Evolutionary conservation across 23 tunicate genomes (phyloP), one percentile per base, ranked within the genome.

Genomic region (Trididemnum clinides): DNA sequence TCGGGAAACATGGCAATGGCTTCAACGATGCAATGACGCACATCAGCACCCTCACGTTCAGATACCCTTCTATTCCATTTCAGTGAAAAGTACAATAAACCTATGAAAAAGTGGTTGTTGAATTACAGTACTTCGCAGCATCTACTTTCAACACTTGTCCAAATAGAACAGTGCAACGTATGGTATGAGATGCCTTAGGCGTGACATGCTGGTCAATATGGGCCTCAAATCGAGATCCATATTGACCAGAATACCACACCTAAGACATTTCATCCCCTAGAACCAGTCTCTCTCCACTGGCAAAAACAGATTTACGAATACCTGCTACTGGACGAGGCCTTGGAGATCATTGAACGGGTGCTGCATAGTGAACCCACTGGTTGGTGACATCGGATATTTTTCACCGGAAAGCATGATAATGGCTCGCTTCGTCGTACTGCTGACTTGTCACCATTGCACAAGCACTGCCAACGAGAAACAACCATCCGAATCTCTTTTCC

Each of bases 211-310:
- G 20, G 2, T 23, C 50, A 84, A 72, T 82, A 26, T 1, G 33
- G 82, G 72, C 83, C 88, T 12, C 88, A 71, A 25, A 85, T 85
- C 25, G 54, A 26, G 35, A 32, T 85, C 33, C 64, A 39, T 26
- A 20, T 85, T n/a, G 72, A 74, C 19, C 82, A 71, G 15, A 15
- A 19, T 4, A 32, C 82, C 2, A 74, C 25, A 54, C 88, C 87
- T 1, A 28, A 19, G 25, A 80, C 87, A 25, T 2, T 66, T 7
- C 80, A 83, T 32, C 33, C 78, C 1, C 78, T 80, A 1, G 77
- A 33, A 23, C 51, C 71, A 2, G 35, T 73, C 50, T 82, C 71
- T 10, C 66, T 84, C 1, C 82, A 84, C 25, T 73, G 88, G 88
- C 70, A 58, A 51, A 72, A 84, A n/a, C 33, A 84, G 58, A 82